These are phyloP conservation scores for Leptobrachium ailaonicum DNA, from an alignment of 2,113 vertebrate genomes.

Conservation along the genomic window DNA sequence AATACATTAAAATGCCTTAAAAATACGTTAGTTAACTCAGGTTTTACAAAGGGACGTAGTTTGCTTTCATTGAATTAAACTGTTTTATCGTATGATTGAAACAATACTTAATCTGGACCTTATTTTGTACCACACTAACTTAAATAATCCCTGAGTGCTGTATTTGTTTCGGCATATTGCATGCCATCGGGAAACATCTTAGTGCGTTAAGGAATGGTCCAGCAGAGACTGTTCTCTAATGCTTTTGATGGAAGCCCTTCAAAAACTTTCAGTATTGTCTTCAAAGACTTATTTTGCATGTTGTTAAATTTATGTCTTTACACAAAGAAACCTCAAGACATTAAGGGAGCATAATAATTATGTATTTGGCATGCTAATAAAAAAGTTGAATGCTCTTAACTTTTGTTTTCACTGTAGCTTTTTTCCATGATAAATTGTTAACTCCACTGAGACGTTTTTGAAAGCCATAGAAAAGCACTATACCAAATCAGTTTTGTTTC, in stretches of 20 bases:
- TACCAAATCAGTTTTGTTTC: conserved; percentile 56
- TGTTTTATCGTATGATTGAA: too few relatives aligned
- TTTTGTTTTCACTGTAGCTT: conserved; percentile 20
- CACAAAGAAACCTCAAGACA: conserved; percentile 11
- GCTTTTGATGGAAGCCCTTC: conserved; percentile 38
- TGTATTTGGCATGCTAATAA: conserved; percentile 33
- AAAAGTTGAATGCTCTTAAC: conserved; percentile 34
- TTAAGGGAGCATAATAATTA: conserved; percentile 19
- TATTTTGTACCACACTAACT: too few relatives aligned
- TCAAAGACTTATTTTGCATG: conserved; percentile 13
- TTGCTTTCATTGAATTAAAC: too few relatives aligned
- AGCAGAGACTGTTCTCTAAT: conserved; percentile 10
- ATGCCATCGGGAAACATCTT: conserved; percentile 4
- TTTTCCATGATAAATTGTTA: conserved; percentile 53
- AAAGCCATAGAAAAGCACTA: conserved; percentile 42
- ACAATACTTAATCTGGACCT: too few relatives aligned
- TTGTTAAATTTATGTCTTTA: conserved; percentile 3
- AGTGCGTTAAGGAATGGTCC: conserved; percentile 6
- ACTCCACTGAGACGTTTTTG: conserved; percentile 48
- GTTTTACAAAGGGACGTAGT: too few relatives aligned
- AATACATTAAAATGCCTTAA: too few relatives aligned
- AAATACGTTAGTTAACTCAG: too few relatives aligned
- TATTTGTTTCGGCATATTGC: conserved; percentile 1
- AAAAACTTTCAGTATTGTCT: conserved; percentile 19
- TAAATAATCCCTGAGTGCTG: background rate